Conservation (phyloP, 1,140 invertebrate genomes). For the Papilio xuthus region DNA sequence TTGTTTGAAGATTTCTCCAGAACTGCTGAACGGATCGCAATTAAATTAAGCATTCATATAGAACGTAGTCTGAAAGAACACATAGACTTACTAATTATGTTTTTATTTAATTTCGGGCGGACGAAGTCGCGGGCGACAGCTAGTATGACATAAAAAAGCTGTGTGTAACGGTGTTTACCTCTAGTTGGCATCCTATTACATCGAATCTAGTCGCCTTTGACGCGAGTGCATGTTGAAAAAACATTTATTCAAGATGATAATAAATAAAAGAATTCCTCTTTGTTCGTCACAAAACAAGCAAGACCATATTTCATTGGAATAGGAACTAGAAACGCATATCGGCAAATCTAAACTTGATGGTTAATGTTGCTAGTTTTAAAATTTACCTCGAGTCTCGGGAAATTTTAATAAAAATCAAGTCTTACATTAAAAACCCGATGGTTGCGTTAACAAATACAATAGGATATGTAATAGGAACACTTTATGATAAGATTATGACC, state of each 20-base stretch:
- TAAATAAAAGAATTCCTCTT: constrained; percentile 29
- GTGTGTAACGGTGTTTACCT: not conserved
- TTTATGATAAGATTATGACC: not conserved
- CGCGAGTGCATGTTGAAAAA: constrained; percentile 4
- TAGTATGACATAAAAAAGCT: not conserved
- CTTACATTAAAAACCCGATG: not conserved
- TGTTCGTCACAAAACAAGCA: constrained; percentile 30
- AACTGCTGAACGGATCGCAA: too few species aligned
- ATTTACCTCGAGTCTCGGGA: not conserved
- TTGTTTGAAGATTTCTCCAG: too few species aligned
- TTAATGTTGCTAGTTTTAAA: constrained; percentile 23
- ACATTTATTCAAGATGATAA: constrained; percentile 25
- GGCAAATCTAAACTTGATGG: constrained; percentile 17
- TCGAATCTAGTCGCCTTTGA: not conserved
- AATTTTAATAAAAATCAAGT: not conserved
- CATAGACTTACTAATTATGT: too few species aligned
- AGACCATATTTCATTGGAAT: constrained; percentile 35
- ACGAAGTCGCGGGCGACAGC: too few species aligned
- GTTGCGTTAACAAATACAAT: not conserved
- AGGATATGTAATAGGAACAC: not conserved
- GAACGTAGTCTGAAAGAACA: too few species aligned
- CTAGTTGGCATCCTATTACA: constrained; percentile 11
- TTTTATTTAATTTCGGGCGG: too few species aligned
- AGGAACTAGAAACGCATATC: constrained; percentile 35
- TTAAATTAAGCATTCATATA: too few species aligned